Conservation (phyloP, 2,888 invertebrate genomes). For the Xylophagus ater region DNA sequence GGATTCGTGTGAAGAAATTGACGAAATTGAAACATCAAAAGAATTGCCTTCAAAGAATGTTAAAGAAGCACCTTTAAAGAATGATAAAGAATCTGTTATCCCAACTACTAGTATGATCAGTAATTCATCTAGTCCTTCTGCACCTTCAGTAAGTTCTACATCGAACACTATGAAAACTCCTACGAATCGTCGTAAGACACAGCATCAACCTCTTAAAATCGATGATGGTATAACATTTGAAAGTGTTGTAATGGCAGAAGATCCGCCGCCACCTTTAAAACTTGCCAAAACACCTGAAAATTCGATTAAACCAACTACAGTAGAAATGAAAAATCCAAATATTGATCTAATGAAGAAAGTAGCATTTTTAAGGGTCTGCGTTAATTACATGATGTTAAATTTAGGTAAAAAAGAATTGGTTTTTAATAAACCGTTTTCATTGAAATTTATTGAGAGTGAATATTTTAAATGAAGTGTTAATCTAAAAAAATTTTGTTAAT, state of each 20-base stretch:
- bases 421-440: neutral
- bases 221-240: slow-evolving; percentile 6
- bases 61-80: neutral
- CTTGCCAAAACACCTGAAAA: neutral
- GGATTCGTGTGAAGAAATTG: too few species aligned
- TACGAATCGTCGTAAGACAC: slow-evolving; percentile 4
- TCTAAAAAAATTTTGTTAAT: too few species aligned
- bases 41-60: neutral
- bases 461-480: too few species aligned
- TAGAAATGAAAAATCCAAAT: slow-evolving; percentile 2
- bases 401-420: slow-evolving; percentile 1
- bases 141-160: neutral
- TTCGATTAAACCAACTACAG: neutral
- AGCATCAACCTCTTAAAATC: slow-evolving; percentile 3
- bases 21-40: too few species aligned
- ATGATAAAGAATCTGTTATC: neutral
- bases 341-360: slow-evolving; percentile 2
- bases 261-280: neutral
- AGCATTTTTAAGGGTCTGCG: slow-evolving; percentile 9
- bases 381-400: slow-evolving; percentile 9
- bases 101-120: neutral
- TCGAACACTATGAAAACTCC: neutral
- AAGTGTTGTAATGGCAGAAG: neutral
- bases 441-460: too few species aligned
- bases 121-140: neutral